Evolutionary conservation across 2,113 vertebrate species (phyloP), one percentile per base, ranked within the genome.

Genomic region (Muscicapa adusta): DNA sequence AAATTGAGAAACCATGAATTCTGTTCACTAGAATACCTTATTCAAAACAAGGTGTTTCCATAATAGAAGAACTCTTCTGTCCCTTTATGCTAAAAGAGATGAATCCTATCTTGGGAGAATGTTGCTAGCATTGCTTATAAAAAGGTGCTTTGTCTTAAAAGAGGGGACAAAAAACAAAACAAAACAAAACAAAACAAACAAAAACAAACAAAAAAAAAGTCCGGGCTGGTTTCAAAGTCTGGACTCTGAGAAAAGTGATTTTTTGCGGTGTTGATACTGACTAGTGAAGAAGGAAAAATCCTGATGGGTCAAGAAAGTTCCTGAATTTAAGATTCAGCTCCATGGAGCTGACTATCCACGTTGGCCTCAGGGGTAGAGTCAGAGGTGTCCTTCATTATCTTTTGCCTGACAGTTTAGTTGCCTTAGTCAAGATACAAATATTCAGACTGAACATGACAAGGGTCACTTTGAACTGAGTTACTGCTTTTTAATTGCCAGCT

Each of bases 231-330:
- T 70, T 75, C 34, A 66, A 76, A 75, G 29, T 43, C 62, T 76
- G 24, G 31, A 48, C 7, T 74, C 34, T 26, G 38, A 67, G 10
- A 80, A 73, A 20, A 66, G 6, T 14, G 34, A 79, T 17, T 47
- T 91, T 12, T 12, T 74, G 14, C 45, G 85, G 13, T 36, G n/a
- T 38, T 68, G 31, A 16, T 72, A 14, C 24, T 36, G 23, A 68
- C 24, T n/a, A 65, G n/a, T 12, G 23, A 91, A 78, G 40, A 81
- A 62, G 25, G 47, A 78, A 94, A 94, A 91, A 73, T 47, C 24
- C 28, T 91, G 38, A 2, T 60, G 6, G 6, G 18, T 65, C 19
- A 80, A 45, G 10, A 34, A 8, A 15, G 5, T 31, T 81, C 24
- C 29, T 74, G 29, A 71, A 28, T 71, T 53, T 87, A 60, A 63